Evolutionary conservation across 2,113 vertebrate genomes (phyloP).

Genomic region (Sterna hirundo): DNA sequence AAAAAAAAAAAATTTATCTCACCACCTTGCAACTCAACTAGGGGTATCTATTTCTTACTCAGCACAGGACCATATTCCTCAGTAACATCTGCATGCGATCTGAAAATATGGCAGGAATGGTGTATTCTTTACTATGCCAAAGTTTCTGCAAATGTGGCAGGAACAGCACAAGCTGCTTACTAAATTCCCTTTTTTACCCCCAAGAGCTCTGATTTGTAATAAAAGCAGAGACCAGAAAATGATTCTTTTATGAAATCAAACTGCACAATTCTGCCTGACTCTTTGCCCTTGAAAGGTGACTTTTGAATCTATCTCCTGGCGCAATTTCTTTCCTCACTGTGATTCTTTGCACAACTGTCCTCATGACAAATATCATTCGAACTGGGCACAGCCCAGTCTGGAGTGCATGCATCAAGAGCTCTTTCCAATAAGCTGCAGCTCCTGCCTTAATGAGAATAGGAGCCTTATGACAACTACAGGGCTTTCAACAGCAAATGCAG

Average conservation of each 20-base stretch:
- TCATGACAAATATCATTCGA: conserved; percentile 49
- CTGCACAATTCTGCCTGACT: not conserved
- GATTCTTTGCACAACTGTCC: conserved; percentile 33
- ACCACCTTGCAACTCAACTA: not conserved
- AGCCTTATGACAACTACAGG: conserved; percentile 5
- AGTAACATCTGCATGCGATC: not conserved
- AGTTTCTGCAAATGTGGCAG: not conserved
- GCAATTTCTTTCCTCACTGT: not conserved
- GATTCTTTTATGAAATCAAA: not conserved
- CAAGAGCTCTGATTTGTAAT: not conserved
- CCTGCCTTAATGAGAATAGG: conserved; percentile 15
- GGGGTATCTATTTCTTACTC: not conserved
- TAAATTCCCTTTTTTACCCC: not conserved
- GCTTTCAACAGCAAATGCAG: not conserved
- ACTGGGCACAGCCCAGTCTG: conserved; percentile 34
- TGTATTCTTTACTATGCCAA: not conserved
- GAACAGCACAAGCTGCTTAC: not conserved
- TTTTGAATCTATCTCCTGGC: conserved; percentile 16
- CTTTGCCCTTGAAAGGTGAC: conserved; percentile 36
- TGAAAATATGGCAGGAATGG: not conserved
- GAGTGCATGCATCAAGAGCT: conserved; percentile 7
- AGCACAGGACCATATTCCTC: not conserved
- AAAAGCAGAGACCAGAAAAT: not conserved
- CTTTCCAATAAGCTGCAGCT: conserved; percentile 24
- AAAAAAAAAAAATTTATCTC: not conserved